Evolutionary conservation across 37 sponge, comb jelly and placozoan genomes (phyloP).

Genomic region (Corticium candelabrum): DNA sequence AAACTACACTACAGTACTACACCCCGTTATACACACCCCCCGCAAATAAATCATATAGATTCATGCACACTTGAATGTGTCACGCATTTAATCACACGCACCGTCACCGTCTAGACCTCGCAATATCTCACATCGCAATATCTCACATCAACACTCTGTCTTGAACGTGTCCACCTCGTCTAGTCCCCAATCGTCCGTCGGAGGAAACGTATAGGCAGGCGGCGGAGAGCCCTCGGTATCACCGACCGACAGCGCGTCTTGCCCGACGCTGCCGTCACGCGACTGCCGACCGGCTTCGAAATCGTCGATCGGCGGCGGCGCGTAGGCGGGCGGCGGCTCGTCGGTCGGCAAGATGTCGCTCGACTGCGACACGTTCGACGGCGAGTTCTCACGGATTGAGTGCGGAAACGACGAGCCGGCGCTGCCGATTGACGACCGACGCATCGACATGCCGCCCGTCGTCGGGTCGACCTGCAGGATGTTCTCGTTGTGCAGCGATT

Average conservation of each 20-base stretch:
- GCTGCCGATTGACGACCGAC: too few species aligned
- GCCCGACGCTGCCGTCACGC: background rate
- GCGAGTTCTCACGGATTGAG: background rate
- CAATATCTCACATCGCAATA: too few species aligned
- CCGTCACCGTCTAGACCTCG: too few species aligned
- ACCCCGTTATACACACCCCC: too few species aligned
- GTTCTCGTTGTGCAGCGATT: too few species aligned
- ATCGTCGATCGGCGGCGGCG: background rate
- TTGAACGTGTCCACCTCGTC: too few species aligned
- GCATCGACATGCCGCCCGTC: slow-evolving; percentile 1
- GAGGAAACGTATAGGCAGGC: background rate
- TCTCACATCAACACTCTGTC: too few species aligned
- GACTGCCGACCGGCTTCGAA: background rate
- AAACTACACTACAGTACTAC: too few species aligned
- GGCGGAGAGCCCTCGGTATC: background rate
- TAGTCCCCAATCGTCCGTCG: background rate
- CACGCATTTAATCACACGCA: too few species aligned
- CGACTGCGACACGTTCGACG: background rate
- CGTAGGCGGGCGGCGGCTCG: background rate
- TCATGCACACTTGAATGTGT: too few species aligned
- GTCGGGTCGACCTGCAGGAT: background rate
- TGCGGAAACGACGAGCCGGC: too few species aligned
- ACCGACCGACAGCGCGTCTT: background rate
- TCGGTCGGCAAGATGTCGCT: background rate
- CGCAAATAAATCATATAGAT: too few species aligned